Percentiles rank a stretch among this genome's conserved stretches.
Conservation (phyloP, 2,113 vertebrate genomes). For the Pleuronectes platessa region DNA sequence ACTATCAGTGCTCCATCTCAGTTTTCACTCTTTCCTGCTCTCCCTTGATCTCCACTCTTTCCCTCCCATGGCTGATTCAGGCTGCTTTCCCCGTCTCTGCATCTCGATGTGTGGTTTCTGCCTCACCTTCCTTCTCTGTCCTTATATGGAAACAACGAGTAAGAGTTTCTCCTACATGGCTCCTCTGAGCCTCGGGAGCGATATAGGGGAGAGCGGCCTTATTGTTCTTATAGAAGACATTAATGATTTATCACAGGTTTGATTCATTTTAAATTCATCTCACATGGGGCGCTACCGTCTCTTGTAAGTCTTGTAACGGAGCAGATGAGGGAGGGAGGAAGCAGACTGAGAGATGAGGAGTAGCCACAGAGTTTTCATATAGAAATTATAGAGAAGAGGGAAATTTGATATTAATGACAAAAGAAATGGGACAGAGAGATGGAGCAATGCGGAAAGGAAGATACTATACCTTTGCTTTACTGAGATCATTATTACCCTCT, state of each 20-base stretch:
- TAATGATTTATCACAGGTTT: conserved; percentile 32
- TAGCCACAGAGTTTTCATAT: not conserved
- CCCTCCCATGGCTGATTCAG: conserved; percentile 22
- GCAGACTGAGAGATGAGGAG: no score
- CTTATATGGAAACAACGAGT: conserved; percentile 35
- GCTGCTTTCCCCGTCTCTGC: conserved; percentile 15
- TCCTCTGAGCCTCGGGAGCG: not conserved
- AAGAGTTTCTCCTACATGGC: conserved; percentile 3
- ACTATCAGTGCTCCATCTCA: conserved; percentile 28
- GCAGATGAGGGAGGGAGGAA: not conserved
- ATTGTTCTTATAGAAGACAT: conserved; percentile 15
- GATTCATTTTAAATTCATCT: conserved; percentile 27
- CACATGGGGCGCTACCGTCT: not conserved
- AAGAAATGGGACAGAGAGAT: not conserved
- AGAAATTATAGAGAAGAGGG: no score
- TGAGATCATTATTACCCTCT: not conserved
- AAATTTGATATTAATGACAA: not conserved
- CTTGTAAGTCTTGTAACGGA: not conserved
- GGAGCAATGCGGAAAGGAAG: no score
- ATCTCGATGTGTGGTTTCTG: not conserved
- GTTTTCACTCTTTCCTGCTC: conserved; percentile 16
- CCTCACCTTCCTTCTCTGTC: conserved; percentile 19
- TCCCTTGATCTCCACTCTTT: conserved; percentile 17
- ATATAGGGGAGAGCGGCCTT: not conserved
- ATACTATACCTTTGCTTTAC: not conserved